Base-by-base conservation (phyloP, 2,888 invertebrate genomes). In the Hydraecia micacea region DNA sequence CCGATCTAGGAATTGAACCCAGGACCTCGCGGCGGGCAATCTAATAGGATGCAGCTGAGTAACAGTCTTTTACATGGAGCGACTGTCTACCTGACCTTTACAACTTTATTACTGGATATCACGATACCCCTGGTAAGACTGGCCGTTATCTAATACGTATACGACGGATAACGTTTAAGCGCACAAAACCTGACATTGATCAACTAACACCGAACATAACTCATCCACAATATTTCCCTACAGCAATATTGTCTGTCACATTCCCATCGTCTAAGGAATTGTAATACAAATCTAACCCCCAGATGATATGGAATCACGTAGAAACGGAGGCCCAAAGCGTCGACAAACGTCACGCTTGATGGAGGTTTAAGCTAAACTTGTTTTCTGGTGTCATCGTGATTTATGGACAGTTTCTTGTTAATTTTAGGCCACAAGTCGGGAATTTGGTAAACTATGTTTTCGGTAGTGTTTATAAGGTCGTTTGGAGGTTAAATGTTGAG, bases 321-420 rank as follows among this genome's bases (percentile, higher is more conserved):
- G 75, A 32, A 42, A 46, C 25, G 8, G 52, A 25, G 55, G 52
- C 60, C 13, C 63, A 11, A 74, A 68, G 60, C 70, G 79, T 74
- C 42, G 74, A 69, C 87, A 84, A 74, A 80, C 60, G 76, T 78
- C 79, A 71, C 52, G 25, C 15, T 80, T 88, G 87, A 88, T 69
- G 80, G 83, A 79, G 88, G 88, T 87, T 81, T 70, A 79, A 76
- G 80, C 79, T 80, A 75, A 76, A 70, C 85, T 74, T 72, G 83
- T 85, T 85, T 69, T 70, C 36, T 72, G 68, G 66, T 72, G 66
- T 75, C 75, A 85, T 55, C 49, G 67, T 86, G 82, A 87, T 86
- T 86, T 77, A 86, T 86, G 66, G 67, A 73, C n/a, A 39, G 28
- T 71, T 67, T 46, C 21, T 60, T 75, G 80, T 77, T 55, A 28